Evolutionary conservation across 37 sponge, comb jelly and placozoan species (phyloP).

Genomic region (Tethya wilhelma): DNA sequence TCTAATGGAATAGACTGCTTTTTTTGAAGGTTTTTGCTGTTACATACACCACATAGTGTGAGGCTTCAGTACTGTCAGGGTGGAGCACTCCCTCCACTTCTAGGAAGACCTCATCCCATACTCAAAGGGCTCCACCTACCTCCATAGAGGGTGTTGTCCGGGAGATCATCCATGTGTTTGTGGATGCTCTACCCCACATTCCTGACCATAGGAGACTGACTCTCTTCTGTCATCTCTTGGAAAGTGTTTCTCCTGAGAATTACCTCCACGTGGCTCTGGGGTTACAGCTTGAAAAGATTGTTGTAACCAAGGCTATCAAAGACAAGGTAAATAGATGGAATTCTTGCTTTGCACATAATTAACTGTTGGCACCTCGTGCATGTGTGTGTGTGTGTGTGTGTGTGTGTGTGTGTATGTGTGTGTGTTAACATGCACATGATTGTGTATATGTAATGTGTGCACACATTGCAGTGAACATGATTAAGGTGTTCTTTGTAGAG

Average conservation of each 20-base stretch:
- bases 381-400: not conserved
- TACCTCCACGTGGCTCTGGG: conserved; percentile 67
- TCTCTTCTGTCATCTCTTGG: conserved; percentile 81
- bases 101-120: not conserved
- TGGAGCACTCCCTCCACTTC: not conserved
- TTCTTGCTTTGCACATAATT: not conserved
- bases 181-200: conserved; percentile 93
- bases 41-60: not conserved
- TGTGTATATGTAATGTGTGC: conserved; percentile 17
- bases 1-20: too few relatives aligned
- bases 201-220: conserved; percentile 88
- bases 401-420: not conserved
- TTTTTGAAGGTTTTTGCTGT: not conserved
- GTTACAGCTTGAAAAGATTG: conserved; percentile 56
- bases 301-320: not conserved
- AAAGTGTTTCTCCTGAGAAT: conserved; percentile 57
- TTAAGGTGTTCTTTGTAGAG: not conserved
- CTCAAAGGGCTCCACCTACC: not conserved
- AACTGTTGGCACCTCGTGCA: not conserved
- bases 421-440: not conserved
- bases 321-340: conserved; percentile 28
- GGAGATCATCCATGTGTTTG: conserved; percentile 88
- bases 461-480: not conserved
- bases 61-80: not conserved
- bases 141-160: conserved; percentile 39